A percentile compares a stretch with the other conserved stretches of the same genome.
These are phyloP conservation scores for Macrophya annulata DNA, from an alignment of 2,888 invertebrate species.

Conservation along the genomic window DNA sequence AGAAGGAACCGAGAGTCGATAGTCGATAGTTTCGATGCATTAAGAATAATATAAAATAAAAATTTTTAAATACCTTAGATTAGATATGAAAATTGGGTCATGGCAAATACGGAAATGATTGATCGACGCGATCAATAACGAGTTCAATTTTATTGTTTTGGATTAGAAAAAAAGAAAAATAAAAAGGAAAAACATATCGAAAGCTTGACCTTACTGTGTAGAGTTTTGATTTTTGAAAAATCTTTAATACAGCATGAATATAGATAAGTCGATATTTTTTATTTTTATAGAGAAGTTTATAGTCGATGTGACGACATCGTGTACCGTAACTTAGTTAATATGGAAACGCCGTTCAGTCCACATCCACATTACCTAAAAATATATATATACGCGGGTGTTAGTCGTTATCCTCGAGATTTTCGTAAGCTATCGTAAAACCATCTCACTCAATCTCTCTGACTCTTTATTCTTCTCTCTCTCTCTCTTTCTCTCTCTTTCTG, in stretches of 20 bases:
- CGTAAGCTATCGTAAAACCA: neutral
- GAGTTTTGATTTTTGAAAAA: neutral
- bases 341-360: neutral
- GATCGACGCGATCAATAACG: neutral
- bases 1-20: neutral
- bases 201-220: slow-evolving; percentile 10
- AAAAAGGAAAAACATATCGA: too few species aligned
- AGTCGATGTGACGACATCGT: neutral
- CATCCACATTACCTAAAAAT: neutral
- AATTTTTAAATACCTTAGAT: too few species aligned
- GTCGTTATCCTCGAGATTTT: neutral
- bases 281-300: neutral
- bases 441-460: neutral
- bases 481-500: neutral
- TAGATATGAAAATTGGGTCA: slow-evolving; percentile 13
- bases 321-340: neutral
- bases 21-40: too few species aligned
- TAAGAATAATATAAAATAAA: too few species aligned
- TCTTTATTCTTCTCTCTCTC: neutral
- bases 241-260: neutral
- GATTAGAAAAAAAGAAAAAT: too few species aligned
- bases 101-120: neutral
- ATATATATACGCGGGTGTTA: neutral
- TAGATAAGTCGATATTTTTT: neutral
- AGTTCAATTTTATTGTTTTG: neutral